phyloP scores from a whole-genome alignment of 2,113 vertebrate species.

The Charina bottae region DNA sequence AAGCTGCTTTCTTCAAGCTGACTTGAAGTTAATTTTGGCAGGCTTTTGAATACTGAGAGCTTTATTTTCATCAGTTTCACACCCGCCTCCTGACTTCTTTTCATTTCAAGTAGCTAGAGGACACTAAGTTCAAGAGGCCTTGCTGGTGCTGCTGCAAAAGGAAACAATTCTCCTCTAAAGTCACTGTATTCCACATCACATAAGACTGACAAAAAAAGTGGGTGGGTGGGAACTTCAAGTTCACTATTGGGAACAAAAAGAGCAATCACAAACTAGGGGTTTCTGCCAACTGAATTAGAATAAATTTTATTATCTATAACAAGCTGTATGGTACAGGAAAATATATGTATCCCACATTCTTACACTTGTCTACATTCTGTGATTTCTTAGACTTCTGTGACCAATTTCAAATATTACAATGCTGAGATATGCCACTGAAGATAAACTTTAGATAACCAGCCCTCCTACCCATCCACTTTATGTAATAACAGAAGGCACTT shows the following conservation, averaged over 20 bases:
- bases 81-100: not conserved
- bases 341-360: not conserved
- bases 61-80: slow-evolving; percentile 32
- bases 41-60: not conserved
- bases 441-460: not conserved
- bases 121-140: not conserved
- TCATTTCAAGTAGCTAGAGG: not conserved
- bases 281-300: not conserved
- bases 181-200: not conserved
- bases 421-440: not conserved
- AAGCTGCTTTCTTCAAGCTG: slow-evolving; percentile 12
- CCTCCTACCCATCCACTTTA: not conserved
- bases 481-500: not conserved
- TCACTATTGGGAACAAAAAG: not conserved
- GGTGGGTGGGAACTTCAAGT: not conserved
- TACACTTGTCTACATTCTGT: not conserved
- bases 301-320: slow-evolving; percentile 12
- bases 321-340: not conserved
- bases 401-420: not conserved
- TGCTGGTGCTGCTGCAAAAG: not conserved
- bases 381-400: not conserved
- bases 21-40: slow-evolving; percentile 38
- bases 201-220: not conserved
- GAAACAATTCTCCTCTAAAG: slow-evolving; percentile 9
- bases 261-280: slow-evolving; percentile 3